Percentiles rank a stretch among this genome's conserved stretches.
These are phyloP conservation scores for Corythaeola cristata DNA, from an alignment of 2,113 vertebrate species.

Conservation along the genomic window DNA sequence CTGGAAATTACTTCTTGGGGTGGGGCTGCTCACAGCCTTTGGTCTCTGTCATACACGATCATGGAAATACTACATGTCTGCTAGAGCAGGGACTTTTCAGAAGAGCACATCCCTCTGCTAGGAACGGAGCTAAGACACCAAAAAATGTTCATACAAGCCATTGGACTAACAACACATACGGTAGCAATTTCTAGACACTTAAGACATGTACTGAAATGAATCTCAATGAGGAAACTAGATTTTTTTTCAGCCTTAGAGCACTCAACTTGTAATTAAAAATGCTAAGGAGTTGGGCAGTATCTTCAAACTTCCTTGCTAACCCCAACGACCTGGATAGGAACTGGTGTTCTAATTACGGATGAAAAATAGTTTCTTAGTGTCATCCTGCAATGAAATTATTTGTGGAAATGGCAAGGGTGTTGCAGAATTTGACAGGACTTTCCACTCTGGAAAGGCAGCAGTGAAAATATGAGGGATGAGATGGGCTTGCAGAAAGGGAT, in stretches of 20 bases:
- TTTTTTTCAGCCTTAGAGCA: background rate
- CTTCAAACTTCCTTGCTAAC: background rate
- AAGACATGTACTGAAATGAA: background rate
- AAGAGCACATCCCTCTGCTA: background rate
- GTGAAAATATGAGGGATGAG: fast-evolving
- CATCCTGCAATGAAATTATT: background rate
- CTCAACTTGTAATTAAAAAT: background rate
- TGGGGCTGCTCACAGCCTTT: background rate
- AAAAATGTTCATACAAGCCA: background rate
- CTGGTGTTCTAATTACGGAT: background rate
- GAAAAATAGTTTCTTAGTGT: background rate
- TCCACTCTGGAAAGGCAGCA: background rate
- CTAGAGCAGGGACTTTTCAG: background rate
- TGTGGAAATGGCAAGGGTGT: background rate
- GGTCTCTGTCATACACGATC: background rate
- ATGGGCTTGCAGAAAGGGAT: background rate
- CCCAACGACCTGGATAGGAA: background rate
- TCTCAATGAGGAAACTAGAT: background rate
- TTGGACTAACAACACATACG: fast-evolving
- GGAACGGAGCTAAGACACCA: background rate
- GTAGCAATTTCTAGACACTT: background rate
- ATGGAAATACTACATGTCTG: background rate
- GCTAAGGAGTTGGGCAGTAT: background rate
- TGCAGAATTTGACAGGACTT: background rate
- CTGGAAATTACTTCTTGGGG: background rate